Base-by-base conservation (phyloP, 2,888 invertebrate species). In the Brachypalpus laphriformis region DNA sequence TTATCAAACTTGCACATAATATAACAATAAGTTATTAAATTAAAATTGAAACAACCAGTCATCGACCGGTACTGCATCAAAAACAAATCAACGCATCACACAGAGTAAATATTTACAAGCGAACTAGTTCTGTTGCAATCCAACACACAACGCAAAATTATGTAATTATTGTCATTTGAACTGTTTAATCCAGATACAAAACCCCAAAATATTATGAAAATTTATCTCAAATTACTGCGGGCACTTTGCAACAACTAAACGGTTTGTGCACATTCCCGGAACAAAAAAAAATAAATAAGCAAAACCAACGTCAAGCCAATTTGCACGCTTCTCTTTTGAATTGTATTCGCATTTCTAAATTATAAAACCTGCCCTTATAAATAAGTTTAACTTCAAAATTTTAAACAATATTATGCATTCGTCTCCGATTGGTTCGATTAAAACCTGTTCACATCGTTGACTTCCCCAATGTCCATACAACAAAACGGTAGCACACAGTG, bases 381-480 rank as follows among this genome's bases (percentile, higher is more conserved):
- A 7, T 16, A 42, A 28, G 31, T 25, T 72, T 59, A 57, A 18
- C 8, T 22, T 42, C 2, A 14, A 8, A 45, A 61, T 31, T 16
- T 51, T 3, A 16, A 28, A 28, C 28, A n/a, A 28, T 22, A 42
- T 68, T 25, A 49, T 49, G 45, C 20, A 57, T 49, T 70, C 61
- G 14, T 37, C 63, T 63, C 56, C 8, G 51, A 70, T 57, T 37
- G 20, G 14, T 22, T 37, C 34, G 31, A 63, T 59, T 56, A 28
- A 74, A 77, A 77, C 72, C 71, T 22, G 71, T 76, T 77, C 37
- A 45, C 42, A 31, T 42, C 54, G 34, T 18, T 20, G 1, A 59
- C 78, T 83, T 83, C 78, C 78, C 82, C 68, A 68, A 74, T 76
- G 66, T 28, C 66, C 82, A 82, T 49, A 63, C 61, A 59, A 76